Base-by-base conservation (phyloP, 1,140 invertebrate genomes). In the Scaptomyza hsui region DNA sequence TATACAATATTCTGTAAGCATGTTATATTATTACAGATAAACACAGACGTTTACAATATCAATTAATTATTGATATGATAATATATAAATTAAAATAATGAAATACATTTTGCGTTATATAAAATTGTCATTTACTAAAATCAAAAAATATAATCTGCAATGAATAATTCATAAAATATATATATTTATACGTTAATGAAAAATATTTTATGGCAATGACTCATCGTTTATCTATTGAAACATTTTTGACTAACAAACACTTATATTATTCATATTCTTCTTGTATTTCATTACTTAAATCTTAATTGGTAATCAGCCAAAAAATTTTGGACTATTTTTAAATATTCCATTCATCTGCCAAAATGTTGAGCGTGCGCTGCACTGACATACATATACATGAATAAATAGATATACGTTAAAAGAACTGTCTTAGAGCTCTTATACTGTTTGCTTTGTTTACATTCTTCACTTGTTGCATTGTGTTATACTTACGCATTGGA, bases 221-320 rank as follows among this genome's bases (percentile, higher is more conserved):
- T 74, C 53, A 63, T 52, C 39, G 35, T 60, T 10, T 47, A 41
- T 29, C 18, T 42, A 21, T 55, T 56, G 49, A 21, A 16, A 35
- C n/a, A 37, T 37, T 1, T 37, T 37, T 12, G 32, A 37, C 32
- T 1, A 32, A 4, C 32, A 37, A 39, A 10, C 15, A 60, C 9
- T 37, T 13, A 12, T 13, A 24, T 60, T 39, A 26, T 42, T 61
- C 56, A 70, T 45, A 26, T 57, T 59, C 80, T 80, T 73, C 81
- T 86, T 73, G 59, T 76, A 62, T 85, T 86, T 86, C 81, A 86
- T 63, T 73, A 55, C 67, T 61, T 77, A 86, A 81, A 81, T 77
- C 64, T 74, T 77, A 67, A 77, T 85, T 85, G 77, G 77, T 70
- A 67, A 71, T 73, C 64, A 80, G 81, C 37, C 52, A 48, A 86